Evolutionary conservation across 2,113 vertebrate species (phyloP).

Genomic region (Xerus inauris): DNA sequence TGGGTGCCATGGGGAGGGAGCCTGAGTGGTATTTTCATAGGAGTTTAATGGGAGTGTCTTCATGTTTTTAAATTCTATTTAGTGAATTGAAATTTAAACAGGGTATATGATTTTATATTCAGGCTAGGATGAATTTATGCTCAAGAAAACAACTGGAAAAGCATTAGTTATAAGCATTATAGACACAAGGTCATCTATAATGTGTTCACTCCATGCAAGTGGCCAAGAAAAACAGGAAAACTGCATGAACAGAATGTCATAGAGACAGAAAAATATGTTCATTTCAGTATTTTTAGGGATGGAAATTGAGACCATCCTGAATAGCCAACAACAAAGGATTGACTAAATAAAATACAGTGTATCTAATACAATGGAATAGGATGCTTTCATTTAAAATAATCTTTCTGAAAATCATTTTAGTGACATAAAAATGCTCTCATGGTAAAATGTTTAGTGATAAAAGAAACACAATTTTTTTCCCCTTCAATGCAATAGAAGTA

Average conservation of each 20-base stretch:
- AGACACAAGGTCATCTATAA: constrained; percentile 18
- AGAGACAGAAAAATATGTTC: not conserved
- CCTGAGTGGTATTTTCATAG: not conserved
- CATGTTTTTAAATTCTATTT: constrained; percentile 45
- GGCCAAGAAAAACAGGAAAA: constrained; percentile 17
- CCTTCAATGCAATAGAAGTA: not conserved
- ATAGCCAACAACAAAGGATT: not conserved
- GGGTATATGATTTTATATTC: constrained; percentile 23
- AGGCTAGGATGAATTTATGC: constrained; percentile 25
- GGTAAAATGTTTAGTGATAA: not conserved
- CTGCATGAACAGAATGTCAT: not conserved
- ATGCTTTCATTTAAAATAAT: constrained; percentile 36
- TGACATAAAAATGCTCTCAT: constrained; percentile 31
- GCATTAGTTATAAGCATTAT: not conserved
- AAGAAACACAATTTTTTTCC: not conserved
- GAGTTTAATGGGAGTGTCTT: constrained; percentile 8
- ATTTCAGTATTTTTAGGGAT: constrained; percentile 40
- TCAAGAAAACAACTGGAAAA: constrained; percentile 33
- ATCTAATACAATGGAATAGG: not conserved
- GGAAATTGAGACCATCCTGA: constrained; percentile 10
- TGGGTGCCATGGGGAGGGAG: not conserved
- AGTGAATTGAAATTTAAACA: constrained; percentile 39
- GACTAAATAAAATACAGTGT: not conserved
- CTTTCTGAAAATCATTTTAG: constrained; percentile 28
- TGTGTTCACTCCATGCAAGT: not conserved